These are phyloP conservation scores for Hypomecis punctinalis DNA, from an alignment of 2,888 invertebrate species.

Conservation along the genomic window DNA sequence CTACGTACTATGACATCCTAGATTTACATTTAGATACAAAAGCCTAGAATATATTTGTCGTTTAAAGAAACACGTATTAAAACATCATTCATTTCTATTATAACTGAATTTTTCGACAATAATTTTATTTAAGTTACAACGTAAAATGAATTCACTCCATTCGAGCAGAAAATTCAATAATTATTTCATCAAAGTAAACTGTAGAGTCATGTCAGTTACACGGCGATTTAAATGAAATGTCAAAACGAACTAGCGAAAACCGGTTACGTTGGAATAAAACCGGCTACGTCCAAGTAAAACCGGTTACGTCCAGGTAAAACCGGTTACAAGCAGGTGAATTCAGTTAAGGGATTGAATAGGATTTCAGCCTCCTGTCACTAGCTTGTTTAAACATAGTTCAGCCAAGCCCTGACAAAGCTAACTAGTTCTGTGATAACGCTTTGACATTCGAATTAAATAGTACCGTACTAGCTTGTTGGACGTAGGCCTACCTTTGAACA, in stretches of 20 bases:
- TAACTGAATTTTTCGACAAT: too few species aligned
- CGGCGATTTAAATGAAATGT: conserved; percentile 8
- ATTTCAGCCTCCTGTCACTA: conserved; percentile 15
- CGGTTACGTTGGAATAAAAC: conserved; percentile 19
- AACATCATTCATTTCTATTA: too few species aligned
- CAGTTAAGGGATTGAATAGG: conserved; percentile 22
- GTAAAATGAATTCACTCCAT: too few species aligned
- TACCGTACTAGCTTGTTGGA: too few species aligned
- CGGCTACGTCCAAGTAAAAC: conserved; percentile 20
- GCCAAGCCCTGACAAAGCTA: conserved; percentile 6
- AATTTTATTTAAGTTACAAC: too few species aligned
- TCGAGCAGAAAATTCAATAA: too few species aligned
- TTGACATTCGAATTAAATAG: conserved; percentile 1
- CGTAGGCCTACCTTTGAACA: too few species aligned
- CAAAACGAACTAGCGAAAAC: conserved; percentile 22
- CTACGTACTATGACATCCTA: too few species aligned
- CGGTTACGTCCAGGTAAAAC: conserved; percentile 17
- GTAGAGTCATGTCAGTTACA: conserved; percentile 9
- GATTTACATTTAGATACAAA: too few species aligned
- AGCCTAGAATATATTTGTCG: too few species aligned
- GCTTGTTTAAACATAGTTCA: conserved; percentile 20
- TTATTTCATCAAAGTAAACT: neutral
- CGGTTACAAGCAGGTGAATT: conserved; percentile 19
- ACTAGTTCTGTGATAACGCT: conserved; percentile 13
- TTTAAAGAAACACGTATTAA: too few species aligned